Percentiles rank a stretch among this genome's conserved stretches.
Evolutionary conservation across 53 echinoderm and acorn worm genomes (phyloP).

Genomic region (Henricia sp.): DNA sequence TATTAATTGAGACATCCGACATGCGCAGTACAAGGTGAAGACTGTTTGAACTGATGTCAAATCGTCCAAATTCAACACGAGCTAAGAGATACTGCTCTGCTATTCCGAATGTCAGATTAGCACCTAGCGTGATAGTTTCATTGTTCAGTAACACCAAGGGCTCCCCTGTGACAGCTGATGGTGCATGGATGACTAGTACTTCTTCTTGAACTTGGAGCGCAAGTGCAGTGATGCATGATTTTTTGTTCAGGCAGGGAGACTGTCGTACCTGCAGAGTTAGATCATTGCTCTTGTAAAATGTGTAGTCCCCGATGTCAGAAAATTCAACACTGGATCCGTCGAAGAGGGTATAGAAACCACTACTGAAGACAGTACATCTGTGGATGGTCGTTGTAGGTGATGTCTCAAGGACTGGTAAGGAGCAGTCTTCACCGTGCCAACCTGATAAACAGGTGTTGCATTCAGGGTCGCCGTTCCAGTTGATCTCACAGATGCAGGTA

Average conservation of each 20-base stretch:
- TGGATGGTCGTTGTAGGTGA: slow-evolving; percentile 34
- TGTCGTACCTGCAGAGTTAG: slow-evolving; percentile 75
- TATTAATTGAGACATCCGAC: slow-evolving; percentile 75
- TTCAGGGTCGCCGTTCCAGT: slow-evolving; percentile 66
- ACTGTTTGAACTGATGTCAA: slow-evolving; percentile 72
- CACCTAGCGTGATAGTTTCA: slow-evolving; percentile 41
- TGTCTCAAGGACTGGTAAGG: slow-evolving; percentile 60
- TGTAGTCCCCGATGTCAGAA: slow-evolving; percentile 71
- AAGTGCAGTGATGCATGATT: slow-evolving; percentile 75
- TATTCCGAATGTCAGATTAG: slow-evolving; percentile 51
- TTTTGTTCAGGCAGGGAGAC: slow-evolving; percentile 68
- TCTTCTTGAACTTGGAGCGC: slow-evolving; percentile 52
- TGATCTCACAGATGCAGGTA: slow-evolving; percentile 75
- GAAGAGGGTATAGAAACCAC: slow-evolving; percentile 85
- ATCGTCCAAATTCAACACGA: slow-evolving; percentile 64
- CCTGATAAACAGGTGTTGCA: slow-evolving; percentile 69
- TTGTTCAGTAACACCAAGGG: slow-evolving; percentile 75
- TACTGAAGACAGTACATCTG: slow-evolving; percentile 73
- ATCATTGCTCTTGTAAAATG: slow-evolving; percentile 51
- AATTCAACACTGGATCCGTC: slow-evolving; percentile 81
- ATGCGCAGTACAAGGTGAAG: slow-evolving; percentile 64
- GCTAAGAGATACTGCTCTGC: slow-evolving; percentile 22
- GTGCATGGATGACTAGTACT: slow-evolving; percentile 69
- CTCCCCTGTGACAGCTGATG: slow-evolving; percentile 46
- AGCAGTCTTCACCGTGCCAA: slow-evolving; percentile 86